Percentiles rank a stretch among this genome's conserved stretches.
These are phyloP conservation scores for Drosophila quinaria DNA, from an alignment of 2,888 invertebrate species.

Conservation along the genomic window DNA sequence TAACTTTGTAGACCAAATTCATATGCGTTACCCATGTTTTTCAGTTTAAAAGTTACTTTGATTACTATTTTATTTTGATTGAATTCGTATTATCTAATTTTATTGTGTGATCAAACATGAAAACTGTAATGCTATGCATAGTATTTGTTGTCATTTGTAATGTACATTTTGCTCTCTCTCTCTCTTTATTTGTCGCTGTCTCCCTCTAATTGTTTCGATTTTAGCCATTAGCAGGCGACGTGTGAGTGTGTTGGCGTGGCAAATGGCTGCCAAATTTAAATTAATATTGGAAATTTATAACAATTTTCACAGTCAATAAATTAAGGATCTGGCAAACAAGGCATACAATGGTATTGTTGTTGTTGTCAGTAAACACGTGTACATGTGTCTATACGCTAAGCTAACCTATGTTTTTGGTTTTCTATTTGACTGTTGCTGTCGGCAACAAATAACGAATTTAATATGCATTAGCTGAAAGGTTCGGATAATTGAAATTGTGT, in stretches of 20 bases:
- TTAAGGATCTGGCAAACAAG: constrained; percentile 34
- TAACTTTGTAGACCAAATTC: neutral
- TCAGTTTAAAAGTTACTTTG: constrained; percentile 18
- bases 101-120: constrained; percentile 19
- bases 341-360: constrained; percentile 20
- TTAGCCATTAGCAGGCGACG: constrained; percentile 52
- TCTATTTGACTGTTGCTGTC: constrained; percentile 38
- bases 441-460: constrained; percentile 21
- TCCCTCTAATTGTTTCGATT: constrained; percentile 48
- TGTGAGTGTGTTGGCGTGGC: constrained; percentile 27
- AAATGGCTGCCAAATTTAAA: constrained; percentile 37
- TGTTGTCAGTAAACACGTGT: constrained; percentile 36
- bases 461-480: constrained; percentile 46
- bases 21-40: constrained; percentile 9
- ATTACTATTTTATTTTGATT: constrained; percentile 18
- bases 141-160: constrained; percentile 22
- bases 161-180: no score
- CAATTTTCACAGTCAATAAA: constrained; percentile 64
- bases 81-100: constrained; percentile 7
- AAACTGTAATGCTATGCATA: constrained; percentile 27
- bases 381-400: constrained; percentile 49
- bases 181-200: neutral
- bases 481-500: constrained; percentile 44
- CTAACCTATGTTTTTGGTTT: constrained; percentile 58
- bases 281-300: constrained; percentile 58